Conservation (phyloP, 1,140 invertebrate species). For the Dendrolimus kikuchii region DNA sequence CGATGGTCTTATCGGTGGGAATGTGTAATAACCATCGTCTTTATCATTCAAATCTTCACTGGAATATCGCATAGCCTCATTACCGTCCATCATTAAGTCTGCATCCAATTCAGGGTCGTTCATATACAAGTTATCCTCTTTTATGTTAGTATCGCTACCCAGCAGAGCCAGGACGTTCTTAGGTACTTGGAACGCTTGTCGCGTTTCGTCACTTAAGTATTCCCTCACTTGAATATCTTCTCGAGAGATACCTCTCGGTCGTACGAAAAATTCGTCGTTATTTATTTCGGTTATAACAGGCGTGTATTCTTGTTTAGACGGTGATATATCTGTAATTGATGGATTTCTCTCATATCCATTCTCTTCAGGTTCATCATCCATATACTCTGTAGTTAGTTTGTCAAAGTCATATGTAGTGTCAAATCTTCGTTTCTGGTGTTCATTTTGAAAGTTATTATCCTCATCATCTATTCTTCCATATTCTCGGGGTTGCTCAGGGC, state of each 20-base stretch:
- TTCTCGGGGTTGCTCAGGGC: constrained; percentile 51
- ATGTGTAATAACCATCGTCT: constrained; percentile 70
- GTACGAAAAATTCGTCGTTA: constrained; percentile 88
- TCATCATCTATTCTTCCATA: constrained; percentile 47
- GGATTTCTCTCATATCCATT: constrained; percentile 22
- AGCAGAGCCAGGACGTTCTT: constrained; percentile 76
- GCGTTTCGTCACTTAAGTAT: constrained; percentile 83
- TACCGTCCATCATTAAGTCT: constrained; percentile 57
- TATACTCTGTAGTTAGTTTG: constrained; percentile 42
- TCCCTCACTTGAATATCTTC: constrained; percentile 85
- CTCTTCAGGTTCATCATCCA: constrained; percentile 32
- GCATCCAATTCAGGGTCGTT: constrained; percentile 49
- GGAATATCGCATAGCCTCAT: constrained; percentile 47
- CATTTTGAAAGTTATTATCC: constrained; percentile 20
- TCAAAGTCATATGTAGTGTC: constrained; percentile 59
- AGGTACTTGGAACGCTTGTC: constrained; percentile 82
- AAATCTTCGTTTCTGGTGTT: constrained; percentile 33
- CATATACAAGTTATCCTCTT: constrained; percentile 49
- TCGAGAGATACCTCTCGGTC: constrained; percentile 84
- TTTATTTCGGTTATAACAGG: constrained; percentile 86
- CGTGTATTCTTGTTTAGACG: constrained; percentile 58
- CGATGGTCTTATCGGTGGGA: constrained; percentile 65
- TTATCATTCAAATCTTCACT: constrained; percentile 58
- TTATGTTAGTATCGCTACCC: constrained; percentile 48
- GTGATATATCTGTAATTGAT: constrained; percentile 41